Evolutionary conservation across 2,113 vertebrate genomes (phyloP), one percentile per base, ranked within the genome.

Genomic region (Ciconia maguari): DNA sequence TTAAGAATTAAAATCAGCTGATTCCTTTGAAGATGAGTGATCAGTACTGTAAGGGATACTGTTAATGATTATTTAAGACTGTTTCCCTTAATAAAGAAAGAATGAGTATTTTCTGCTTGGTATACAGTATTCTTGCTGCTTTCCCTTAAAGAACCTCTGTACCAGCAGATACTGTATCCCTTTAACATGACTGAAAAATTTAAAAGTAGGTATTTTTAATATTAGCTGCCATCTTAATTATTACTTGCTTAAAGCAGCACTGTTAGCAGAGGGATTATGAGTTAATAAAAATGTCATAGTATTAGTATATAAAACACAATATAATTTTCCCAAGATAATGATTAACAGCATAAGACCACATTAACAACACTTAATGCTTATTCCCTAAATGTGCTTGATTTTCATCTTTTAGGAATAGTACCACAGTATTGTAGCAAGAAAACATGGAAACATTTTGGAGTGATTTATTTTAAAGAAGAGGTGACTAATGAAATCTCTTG

Each of bases 251-350:
- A 96, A 98, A 97, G 85, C 46, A 81, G 26, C 64, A 42, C 92
- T 87, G 75, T 97, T 97, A 97, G 96, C 94, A 96, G 66, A 94
- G 92, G 95, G 89, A 97, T 97, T 98, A 96, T 96, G 92, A 98
- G 97, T 98, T 98, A 98, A 98, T 98, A 98, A 98, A 98, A 98
- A 97, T 97, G 95, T 97, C 96, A 91, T 70, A 85, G 87, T 83
- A 77, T 97, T 96, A 98, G 93, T 97, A 75, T 97, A 96, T 95
- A 96, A 98, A 98, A 94, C 87, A 93, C 92, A 96, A 74, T 94
- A 78, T 97, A 97, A 97, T 98, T 98, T 97, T 97, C 97, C 97
- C 97, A 80, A 96, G 98, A 92, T 94, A 96, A 96, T 95, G 96
- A 98, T 97, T 98, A 97, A 96, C 74, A 97, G 77, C 15, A 12